Base-by-base conservation (phyloP, 2,797 vertebrate genomes). In the Fistularia tabacaria region DNA sequence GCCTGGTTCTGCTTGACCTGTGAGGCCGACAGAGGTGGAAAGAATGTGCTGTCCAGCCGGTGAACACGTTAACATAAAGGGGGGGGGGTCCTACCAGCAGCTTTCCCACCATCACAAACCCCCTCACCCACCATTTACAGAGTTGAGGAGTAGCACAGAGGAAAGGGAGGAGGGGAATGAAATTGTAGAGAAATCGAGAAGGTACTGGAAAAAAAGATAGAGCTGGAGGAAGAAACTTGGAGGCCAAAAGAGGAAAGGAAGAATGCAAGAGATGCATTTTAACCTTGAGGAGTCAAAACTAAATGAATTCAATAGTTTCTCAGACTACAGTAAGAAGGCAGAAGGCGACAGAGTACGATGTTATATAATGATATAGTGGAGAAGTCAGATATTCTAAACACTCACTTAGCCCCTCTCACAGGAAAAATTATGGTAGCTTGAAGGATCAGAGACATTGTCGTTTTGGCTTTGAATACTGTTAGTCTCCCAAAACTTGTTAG, bases 11-110 rank as follows among this genome's bases (percentile, higher is more conserved):
- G 81, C 69, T 84, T 88, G 88, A 89, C 88, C 87, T 82, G 53
- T 76, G 78, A 88, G 87, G 87, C 87, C 68, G 73, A 81, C 74
- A 76, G 84, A 89, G 85, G 84, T 88, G 88, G 89, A 91, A 91
- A 85, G 88, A 90, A 90, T 91, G 84, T 77, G 79, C 81, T 76
- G 78, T 85, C 83, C 89, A 89, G 89, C 85, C 85, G 88, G 84
- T 85, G 85, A 90, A 89, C 85, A 89, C 85, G 84, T 91, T 91
- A 89, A 80, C 79, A 60, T 59, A 36, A 66, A 69, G 12, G 39
- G 15, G 46, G 12, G 38, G 43, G 46, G 47, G 62, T 59, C 82
- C 77, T 81, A 81, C 82, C 81, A 67, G 79, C 74, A 72, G 76
- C 71, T 79, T 81, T 83, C 85, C 81, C 85, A 85, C 77, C 80